phyloP scores from a whole-genome alignment of 2,888 invertebrate species.

The Uropetala carovei region DNA sequence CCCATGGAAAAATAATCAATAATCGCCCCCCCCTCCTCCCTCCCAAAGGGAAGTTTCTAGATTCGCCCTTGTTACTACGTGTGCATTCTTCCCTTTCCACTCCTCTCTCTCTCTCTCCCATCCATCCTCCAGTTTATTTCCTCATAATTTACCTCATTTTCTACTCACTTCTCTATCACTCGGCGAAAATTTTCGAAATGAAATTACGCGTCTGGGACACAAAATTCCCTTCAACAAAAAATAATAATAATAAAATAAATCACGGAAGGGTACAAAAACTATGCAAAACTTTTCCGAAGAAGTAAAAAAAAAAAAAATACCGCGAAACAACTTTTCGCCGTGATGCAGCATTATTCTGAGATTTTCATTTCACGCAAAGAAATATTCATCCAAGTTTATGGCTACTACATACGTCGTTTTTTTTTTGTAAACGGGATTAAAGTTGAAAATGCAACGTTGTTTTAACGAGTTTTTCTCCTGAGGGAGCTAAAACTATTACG shows the following conservation, averaged over 20 bases:
- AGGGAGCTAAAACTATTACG: no score
- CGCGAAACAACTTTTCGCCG: neutral
- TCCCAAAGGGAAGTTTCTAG: no score
- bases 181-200: neutral
- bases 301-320: neutral
- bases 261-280: neutral
- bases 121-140: neutral
- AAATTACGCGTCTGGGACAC: neutral
- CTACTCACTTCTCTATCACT: no score
- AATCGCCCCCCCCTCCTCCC: no score
- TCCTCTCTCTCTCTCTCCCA: neutral
- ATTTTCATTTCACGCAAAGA: neutral
- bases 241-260: neutral
- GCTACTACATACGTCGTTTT: neutral
- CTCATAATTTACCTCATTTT: neutral
- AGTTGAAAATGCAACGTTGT: neutral
- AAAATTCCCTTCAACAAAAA: neutral
- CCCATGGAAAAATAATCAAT: no score
- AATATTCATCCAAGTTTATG: neutral
- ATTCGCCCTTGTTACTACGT: no score
- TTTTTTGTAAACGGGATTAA: neutral
- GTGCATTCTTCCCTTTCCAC: neutral
- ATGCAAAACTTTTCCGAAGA: slow-evolving; percentile 8
- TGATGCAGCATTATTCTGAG: neutral
- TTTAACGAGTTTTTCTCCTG: no score